Base-by-base conservation (phyloP, 1,140 invertebrate species). In the Phortica variegata region DNA sequence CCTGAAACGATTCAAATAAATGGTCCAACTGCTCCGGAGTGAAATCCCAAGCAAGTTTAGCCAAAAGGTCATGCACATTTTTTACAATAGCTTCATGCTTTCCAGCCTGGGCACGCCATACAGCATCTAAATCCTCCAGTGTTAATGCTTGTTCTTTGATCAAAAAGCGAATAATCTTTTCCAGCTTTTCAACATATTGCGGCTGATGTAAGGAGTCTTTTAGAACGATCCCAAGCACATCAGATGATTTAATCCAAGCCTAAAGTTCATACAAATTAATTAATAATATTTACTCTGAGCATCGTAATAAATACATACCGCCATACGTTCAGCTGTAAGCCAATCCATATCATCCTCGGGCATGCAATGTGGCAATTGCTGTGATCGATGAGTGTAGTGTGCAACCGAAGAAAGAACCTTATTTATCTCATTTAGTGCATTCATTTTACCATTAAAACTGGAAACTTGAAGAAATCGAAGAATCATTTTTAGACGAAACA, bases 391-490 rank as follows among this genome's bases (percentile, higher is more conserved):
- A 8, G 91, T 86, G 77, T 93, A 93, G 73, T 92, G 93, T 38
- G 87, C 87, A 31, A 95, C 91, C 71, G 87, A 90, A 19, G 89
- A 87, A 37, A 97, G 94, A 19, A 97, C 90, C 83, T 97, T 97
- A 79, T 98, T 98, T 29, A 98, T 93, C 84, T 98, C 96, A 79
- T 98, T 98, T 26, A 98, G 80, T 20, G 95, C 95, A 77, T 96
- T 97, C 96, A 98, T 98, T 82, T 98, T 98, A 8, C 95, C 95
- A 80, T 98, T 98, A 72, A 97, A 98, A 31, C 94, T 97, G 12
- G 95, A 97, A 73, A 97, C 95, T 83, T 97, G 92, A 43, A 98
- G 79, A 60, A 95, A 85, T 72, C 93, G 87, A 52, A 98, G 80
- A 60, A 97, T 96, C 90, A 97, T 97, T 82, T 95, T 95, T 51